Evolutionary conservation across 2,113 vertebrate genomes (phyloP), one percentile per base, ranked within the genome.

Genomic region (Lophura nycthemera): DNA sequence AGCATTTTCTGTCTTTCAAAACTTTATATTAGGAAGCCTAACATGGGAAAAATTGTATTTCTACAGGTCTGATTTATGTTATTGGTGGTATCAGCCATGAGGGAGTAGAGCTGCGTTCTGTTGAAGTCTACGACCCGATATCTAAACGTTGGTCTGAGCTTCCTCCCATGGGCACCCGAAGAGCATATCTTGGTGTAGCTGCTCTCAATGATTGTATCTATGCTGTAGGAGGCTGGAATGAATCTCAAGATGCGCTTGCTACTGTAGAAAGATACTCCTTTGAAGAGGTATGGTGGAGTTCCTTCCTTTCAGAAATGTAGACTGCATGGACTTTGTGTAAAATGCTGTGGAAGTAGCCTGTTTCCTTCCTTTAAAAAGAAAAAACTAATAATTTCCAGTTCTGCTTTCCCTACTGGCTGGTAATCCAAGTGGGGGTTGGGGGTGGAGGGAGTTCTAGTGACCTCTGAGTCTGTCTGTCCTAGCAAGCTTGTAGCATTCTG

Each of bases 191-290:
- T 86, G 99, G 99, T 11, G 98, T 99, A 10, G 98, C 98, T 89
- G 98, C 98, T 83, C 98, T 99, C 91, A 99, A 99, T 21, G 99
- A 99, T 93, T 99, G 98, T 70, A 98, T 99, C 89, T 99, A 99
- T 40, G 98, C 98, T 18, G 97, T 99, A 75, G 99, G 99, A 54
- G 99, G 99, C 66, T 99, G 99, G 98, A 99, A 99, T 40, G 99
- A 99, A 93, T 98, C 98, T 7, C 97, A 99, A 92, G 99, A 99
- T 42, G 98, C 98, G 3, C 97, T 99, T 95, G 98, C 98, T 92
- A 99, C 98, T 7, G 99, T 99, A 84, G 99, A 99, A 96, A 99
- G 98, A 93, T 99, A 99, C 88, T 99, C 98, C 81, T 99, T 99
- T 18, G 99, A 99, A 93, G 99, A 99, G 99, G 99, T 99, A 96